Evolutionary conservation across 2,888 invertebrate species (phyloP).

Genomic region (Heliothis peltigera): DNA sequence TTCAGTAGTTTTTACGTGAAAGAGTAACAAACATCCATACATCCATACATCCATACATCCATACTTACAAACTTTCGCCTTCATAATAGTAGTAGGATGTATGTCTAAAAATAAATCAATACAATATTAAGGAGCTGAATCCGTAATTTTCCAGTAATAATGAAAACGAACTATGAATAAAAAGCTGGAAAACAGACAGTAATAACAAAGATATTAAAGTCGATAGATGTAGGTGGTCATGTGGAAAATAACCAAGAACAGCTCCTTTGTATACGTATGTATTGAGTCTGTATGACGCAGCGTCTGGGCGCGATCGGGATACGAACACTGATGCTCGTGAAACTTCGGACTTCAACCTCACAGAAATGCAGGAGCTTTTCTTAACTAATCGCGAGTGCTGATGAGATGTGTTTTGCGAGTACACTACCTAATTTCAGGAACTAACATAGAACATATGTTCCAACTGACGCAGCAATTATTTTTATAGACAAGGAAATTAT

Average conservation of each 20-base stretch:
- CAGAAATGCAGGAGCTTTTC: slow-evolving; percentile 13
- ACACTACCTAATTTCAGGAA: too few relatives aligned
- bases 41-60: too few relatives aligned
- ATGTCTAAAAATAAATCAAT: neutral
- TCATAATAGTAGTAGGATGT: too few relatives aligned
- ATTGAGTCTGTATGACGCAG: slow-evolving; percentile 73
- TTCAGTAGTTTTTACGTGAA: too few relatives aligned
- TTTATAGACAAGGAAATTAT: neutral
- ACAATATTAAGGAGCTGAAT: neutral
- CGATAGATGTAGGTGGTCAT: slow-evolving; percentile 63
- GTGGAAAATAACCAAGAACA: slow-evolving; percentile 77
- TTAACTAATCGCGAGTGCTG: neutral
- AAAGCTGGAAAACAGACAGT: slow-evolving; percentile 42
- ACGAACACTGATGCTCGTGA: slow-evolving; percentile 42
- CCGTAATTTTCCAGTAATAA: slow-evolving; percentile 9
- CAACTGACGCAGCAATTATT: too few relatives aligned
- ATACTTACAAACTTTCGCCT: too few relatives aligned
- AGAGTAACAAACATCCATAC: too few relatives aligned
- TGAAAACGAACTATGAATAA: slow-evolving; percentile 30
- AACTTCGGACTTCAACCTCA: slow-evolving; percentile 42
- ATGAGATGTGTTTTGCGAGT: neutral
- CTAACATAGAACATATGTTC: too few relatives aligned
- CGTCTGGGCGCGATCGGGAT: slow-evolving; percentile 76
- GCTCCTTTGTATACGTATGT: slow-evolving; percentile 59
- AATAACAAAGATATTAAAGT: slow-evolving; percentile 63